Conservation (phyloP, 2,113 vertebrate species). For the Albula goreensis region DNA sequence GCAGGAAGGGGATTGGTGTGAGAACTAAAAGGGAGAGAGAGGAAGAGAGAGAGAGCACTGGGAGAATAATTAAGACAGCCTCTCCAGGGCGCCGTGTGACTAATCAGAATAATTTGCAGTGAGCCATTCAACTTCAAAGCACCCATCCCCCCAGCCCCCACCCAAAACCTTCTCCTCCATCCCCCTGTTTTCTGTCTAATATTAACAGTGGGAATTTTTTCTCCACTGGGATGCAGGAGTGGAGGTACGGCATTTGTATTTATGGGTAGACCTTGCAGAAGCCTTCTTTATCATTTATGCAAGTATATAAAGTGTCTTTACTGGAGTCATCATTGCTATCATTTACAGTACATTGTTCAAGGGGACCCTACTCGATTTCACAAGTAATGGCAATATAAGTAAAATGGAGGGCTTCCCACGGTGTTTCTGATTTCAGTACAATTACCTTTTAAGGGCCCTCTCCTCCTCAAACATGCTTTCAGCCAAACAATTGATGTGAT, state of each 20-base stretch:
- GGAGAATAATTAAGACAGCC: constrained; percentile 30
- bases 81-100: constrained; percentile 25
- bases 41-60: neutral
- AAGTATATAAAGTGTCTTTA: no score
- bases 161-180: neutral
- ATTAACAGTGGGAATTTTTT: constrained; percentile 12
- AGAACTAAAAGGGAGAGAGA: neutral
- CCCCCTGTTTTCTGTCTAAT: constrained; percentile 4
- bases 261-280: no score
- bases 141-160: neutral
- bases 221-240: neutral
- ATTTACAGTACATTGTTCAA: neutral
- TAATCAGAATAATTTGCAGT: constrained; percentile 33
- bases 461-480: neutral
- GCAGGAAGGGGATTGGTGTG: neutral
- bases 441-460: neutral
- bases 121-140: constrained; percentile 18
- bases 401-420: neutral
- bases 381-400: neutral
- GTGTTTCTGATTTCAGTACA: neutral
- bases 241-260: no score
- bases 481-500: neutral
- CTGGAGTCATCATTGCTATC: neutral
- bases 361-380: neutral
- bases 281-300: no score